Conservation (phyloP, 2,797 vertebrate genomes). For the Ciconia nigra region DNA sequence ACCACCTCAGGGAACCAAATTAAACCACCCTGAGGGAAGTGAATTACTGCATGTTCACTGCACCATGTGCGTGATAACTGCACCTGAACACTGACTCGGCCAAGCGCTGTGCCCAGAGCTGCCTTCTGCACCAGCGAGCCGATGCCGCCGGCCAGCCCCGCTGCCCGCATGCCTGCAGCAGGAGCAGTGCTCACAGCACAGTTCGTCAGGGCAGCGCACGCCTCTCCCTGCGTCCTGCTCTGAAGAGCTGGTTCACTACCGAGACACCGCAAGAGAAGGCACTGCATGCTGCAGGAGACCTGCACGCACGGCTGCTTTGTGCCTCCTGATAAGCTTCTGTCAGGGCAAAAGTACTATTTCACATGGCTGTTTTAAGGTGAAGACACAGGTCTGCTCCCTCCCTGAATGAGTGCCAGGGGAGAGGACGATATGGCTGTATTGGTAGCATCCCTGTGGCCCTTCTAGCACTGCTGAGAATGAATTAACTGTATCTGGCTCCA, state of each 20-base stretch:
- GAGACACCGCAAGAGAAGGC: not conserved
- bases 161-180: fast-evolving
- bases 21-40: not conserved
- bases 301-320: fast-evolving
- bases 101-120: not conserved
- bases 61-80: fast-evolving
- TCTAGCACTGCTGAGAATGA: not conserved
- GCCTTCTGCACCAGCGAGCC: fast-evolving
- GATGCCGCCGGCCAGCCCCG: not conserved
- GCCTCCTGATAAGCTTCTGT: not conserved
- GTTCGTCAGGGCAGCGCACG: fast-evolving
- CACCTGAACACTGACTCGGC: not conserved
- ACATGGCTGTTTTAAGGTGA: not conserved
- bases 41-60: not conserved
- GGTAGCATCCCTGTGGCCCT: not conserved
- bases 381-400: not conserved
- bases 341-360: not conserved
- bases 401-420: not conserved
- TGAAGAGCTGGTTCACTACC: not conserved
- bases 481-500: not conserved
- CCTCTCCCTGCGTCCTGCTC: not conserved
- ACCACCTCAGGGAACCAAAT: not conserved
- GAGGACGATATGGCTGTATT: not conserved
- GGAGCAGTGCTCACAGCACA: not conserved
- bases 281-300: not conserved